These are phyloP conservation scores for Montipora foliosa DNA, from an alignment of 64 coral and sea anemone species.

Conservation along the genomic window DNA sequence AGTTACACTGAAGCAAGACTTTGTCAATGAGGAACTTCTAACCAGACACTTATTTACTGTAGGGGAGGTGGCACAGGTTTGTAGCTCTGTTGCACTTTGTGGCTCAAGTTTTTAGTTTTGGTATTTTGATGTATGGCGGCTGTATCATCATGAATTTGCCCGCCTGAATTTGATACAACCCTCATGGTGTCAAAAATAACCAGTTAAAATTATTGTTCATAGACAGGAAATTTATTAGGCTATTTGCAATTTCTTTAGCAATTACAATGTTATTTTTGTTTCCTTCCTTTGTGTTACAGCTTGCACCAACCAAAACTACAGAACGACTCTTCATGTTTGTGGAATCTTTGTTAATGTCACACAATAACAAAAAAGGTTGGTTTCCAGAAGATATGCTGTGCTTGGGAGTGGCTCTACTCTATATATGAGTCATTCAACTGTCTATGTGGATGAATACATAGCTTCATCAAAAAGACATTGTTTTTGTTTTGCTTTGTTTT, in stretches of 20 bases:
- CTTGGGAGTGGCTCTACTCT: no score
- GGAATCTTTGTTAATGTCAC: slow-evolving; percentile 93
- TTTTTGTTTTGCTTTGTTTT: no score
- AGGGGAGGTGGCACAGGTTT: slow-evolving; percentile 95
- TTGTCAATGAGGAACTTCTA: slow-evolving; percentile 74
- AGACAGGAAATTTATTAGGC: no score
- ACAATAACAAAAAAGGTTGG: slow-evolving; percentile 52
- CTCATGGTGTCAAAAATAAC: no score
- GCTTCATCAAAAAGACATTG: no score
- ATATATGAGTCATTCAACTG: no score
- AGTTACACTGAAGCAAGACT: slow-evolving; percentile 71
- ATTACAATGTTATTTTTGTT: slow-evolving; percentile 1
- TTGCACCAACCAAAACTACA: slow-evolving; percentile 89
- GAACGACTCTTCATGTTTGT: slow-evolving; percentile 94
- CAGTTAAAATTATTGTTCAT: neutral
- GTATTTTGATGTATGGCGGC: no score
- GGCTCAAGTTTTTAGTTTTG: no score
- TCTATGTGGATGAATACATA: no score
- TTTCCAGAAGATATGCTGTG: neutral
- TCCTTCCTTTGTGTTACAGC: slow-evolving; percentile 23
- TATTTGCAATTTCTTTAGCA: neutral
- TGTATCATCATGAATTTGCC: no score
- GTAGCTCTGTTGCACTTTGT: neutral
- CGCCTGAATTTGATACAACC: no score
- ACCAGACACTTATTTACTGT: slow-evolving; percentile 95